Conservation (phyloP, 2,797 vertebrate species). For the Schizothorax lantsangensis region DNA sequence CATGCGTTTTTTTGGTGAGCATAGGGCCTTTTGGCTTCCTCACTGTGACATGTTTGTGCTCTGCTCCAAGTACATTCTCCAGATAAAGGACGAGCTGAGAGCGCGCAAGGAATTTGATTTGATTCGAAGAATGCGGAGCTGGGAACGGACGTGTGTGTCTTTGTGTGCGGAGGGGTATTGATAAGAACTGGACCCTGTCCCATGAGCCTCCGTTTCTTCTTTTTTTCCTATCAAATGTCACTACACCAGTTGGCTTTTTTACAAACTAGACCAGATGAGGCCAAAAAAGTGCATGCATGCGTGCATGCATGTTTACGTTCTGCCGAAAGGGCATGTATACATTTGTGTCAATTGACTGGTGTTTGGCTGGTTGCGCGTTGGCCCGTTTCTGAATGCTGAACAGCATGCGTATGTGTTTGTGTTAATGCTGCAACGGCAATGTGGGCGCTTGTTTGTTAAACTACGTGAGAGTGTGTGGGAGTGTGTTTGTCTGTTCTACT, state of each 20-base stretch:
- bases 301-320: slow-evolving; percentile 55
- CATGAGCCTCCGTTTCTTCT: slow-evolving; percentile 64
- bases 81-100: slow-evolving; percentile 83
- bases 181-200: slow-evolving; percentile 74
- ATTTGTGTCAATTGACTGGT: slow-evolving; percentile 67
- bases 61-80: slow-evolving; percentile 81
- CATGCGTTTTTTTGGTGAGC: slow-evolving; percentile 63
- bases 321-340: slow-evolving; percentile 70
- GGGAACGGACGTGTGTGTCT: slow-evolving; percentile 76
- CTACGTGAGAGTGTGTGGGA: slow-evolving; percentile 80
- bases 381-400: slow-evolving; percentile 68
- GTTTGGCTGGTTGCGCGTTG: slow-evolving; percentile 73
- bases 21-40: slow-evolving; percentile 73
- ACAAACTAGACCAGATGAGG: not conserved
- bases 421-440: slow-evolving; percentile 74
- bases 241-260: not conserved
- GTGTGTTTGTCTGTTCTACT: slow-evolving; percentile 83
- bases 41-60: slow-evolving; percentile 83
- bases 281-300: slow-evolving; percentile 54
- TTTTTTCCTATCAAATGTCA: slow-evolving; percentile 29
- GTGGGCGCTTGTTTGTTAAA: slow-evolving; percentile 86
- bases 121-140: slow-evolving; percentile 79
- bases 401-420: slow-evolving; percentile 81
- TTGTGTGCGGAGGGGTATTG: slow-evolving; percentile 64
- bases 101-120: slow-evolving; percentile 82